Percentiles rank a stretch among this genome's conserved stretches.
Evolutionary conservation across 2,113 vertebrate species (phyloP).

Genomic region (Anguilla rostrata): DNA sequence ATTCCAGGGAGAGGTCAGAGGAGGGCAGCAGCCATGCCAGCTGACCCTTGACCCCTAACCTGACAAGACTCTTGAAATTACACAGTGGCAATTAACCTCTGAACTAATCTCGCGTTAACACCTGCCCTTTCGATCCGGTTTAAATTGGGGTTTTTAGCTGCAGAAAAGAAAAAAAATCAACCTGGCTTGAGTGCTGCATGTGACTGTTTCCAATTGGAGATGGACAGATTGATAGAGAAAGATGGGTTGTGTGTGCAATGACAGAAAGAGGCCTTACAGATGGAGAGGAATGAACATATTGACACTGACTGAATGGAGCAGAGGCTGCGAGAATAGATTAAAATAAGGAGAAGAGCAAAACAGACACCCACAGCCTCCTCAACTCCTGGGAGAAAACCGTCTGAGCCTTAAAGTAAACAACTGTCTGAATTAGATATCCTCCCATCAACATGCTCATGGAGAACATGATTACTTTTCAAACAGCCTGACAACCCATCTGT

Average conservation of each 20-base stretch:
- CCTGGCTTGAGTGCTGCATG: neutral
- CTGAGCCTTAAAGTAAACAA: neutral
- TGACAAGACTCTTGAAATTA: neutral
- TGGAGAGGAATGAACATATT: neutral
- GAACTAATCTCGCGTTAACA: neutral
- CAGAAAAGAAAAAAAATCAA: neutral
- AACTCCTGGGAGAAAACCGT: neutral
- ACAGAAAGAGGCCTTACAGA: neutral
- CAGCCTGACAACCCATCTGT: constrained; percentile 6
- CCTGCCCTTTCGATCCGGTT: neutral
- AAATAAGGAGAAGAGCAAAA: neutral
- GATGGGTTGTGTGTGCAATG: neutral
- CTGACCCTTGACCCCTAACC: neutral
- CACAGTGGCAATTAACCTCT: constrained; percentile 2
- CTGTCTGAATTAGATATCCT: neutral
- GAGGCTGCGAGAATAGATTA: neutral
- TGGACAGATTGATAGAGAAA: neutral
- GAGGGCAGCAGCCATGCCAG: neutral
- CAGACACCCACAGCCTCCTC: neutral
- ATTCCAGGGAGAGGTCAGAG: neutral
- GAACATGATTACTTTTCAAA: constrained; percentile 5
- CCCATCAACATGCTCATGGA: neutral
- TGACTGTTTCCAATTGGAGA: neutral
- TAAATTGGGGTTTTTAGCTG: neutral
- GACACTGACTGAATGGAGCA: neutral